Conservation (phyloP, 2,797 vertebrate species). For the Catharus ustulatus region DNA sequence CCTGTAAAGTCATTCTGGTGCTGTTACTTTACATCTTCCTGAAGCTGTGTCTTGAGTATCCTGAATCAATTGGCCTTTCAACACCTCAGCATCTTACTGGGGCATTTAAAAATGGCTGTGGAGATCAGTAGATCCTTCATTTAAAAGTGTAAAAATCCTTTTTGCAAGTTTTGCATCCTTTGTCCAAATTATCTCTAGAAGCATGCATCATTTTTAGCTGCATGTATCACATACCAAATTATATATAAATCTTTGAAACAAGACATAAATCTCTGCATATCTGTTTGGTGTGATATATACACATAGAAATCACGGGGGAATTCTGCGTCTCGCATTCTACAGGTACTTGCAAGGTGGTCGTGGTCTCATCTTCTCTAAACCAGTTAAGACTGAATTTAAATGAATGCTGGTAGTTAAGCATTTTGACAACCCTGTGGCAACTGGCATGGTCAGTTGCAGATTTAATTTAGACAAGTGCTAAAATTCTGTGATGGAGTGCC, state of each 20-base stretch:
- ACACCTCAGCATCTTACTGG: no score
- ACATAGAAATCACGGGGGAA: accelerated
- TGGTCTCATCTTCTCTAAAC: not conserved
- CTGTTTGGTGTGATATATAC: not conserved
- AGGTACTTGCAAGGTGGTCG: no score
- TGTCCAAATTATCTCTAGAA: not conserved
- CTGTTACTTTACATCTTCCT: not conserved
- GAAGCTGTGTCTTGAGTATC: not conserved
- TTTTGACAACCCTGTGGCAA: not conserved
- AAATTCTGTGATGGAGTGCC: not conserved
- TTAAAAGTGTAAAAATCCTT: not conserved
- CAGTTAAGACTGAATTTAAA: not conserved
- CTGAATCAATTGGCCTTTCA: not conserved
- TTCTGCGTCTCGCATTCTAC: accelerated
- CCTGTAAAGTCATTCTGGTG: not conserved
- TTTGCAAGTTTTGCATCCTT: no score
- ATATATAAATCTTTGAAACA: not conserved
- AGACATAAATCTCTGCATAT: not conserved
- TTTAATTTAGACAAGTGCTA: not conserved
- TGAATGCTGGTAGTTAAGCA: not conserved
- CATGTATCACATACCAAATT: not conserved
- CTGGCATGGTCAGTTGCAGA: not conserved
- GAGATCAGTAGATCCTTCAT: not conserved
- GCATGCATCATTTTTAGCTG: not conserved
- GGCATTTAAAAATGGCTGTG: not conserved